phyloP scores from a whole-genome alignment of 2,797 vertebrate species.

The Anableps anableps region DNA sequence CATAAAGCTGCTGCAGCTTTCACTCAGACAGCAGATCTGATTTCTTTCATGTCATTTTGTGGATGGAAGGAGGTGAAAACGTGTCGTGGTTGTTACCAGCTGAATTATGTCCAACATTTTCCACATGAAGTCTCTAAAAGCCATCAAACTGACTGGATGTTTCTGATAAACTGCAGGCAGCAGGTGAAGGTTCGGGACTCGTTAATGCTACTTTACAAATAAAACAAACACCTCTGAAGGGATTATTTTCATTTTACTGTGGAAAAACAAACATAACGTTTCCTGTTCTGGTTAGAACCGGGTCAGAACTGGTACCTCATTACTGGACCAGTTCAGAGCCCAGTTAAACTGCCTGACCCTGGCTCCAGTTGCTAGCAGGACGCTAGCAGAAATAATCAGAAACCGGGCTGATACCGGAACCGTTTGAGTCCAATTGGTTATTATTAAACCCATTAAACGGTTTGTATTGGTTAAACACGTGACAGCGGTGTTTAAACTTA shows the following conservation, averaged over 20 bases:
- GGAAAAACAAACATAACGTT: background rate
- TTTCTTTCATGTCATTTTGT: background rate
- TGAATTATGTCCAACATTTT: background rate
- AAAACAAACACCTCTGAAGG: background rate
- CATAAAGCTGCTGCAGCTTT: background rate
- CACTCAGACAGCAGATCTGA: background rate
- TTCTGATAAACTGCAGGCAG: background rate
- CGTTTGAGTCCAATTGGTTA: background rate
- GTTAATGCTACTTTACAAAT: background rate
- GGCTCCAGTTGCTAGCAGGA: constrained; percentile 1
- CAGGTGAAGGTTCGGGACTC: background rate
- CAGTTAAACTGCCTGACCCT: background rate
- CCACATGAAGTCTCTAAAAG: background rate
- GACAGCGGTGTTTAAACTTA: background rate
- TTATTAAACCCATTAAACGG: background rate
- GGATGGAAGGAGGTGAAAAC: background rate
- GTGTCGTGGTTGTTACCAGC: background rate
- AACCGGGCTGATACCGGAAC: background rate
- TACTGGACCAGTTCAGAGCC: background rate
- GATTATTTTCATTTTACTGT: background rate
- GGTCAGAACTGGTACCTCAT: background rate
- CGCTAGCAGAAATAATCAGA: background rate
- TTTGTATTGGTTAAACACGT: background rate
- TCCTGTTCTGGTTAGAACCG: background rate
- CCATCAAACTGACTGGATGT: background rate